phyloP scores from a whole-genome alignment of 2,113 vertebrate genomes.

The Crotalus horridus region DNA sequence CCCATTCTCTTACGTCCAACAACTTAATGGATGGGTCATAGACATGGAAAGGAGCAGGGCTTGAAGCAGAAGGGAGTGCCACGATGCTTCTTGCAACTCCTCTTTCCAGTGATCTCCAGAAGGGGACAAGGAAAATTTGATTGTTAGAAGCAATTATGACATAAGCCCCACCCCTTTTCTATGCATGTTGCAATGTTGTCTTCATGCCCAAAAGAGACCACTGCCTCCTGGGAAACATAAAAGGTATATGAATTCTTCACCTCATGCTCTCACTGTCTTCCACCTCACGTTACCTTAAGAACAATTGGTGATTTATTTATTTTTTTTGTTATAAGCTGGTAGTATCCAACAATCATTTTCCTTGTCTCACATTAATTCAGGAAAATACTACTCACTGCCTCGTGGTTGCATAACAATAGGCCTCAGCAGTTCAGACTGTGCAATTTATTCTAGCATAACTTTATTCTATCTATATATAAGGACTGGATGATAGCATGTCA shows the following conservation, averaged over 20 bases:
- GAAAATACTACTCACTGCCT: background rate
- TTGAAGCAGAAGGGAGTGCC: background rate
- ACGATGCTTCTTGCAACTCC: background rate
- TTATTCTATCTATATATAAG: background rate
- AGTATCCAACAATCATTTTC: background rate
- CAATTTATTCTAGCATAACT: background rate
- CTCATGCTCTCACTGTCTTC: background rate
- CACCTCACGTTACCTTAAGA: background rate
- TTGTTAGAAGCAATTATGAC: background rate
- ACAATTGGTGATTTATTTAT: background rate
- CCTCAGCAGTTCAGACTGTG: background rate
- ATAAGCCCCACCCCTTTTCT: background rate
- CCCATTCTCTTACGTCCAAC: background rate
- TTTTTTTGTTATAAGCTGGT: background rate
- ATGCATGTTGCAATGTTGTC: background rate
- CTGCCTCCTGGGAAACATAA: background rate
- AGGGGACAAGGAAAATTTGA: background rate
- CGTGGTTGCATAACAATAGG: background rate
- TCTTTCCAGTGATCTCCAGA: background rate
- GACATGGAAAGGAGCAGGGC: background rate
- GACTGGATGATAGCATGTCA: background rate
- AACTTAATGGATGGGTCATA: background rate
- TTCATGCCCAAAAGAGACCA: background rate
- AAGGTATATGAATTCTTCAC: background rate
- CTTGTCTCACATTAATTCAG: background rate